phyloP scores from a whole-genome alignment of 2,888 invertebrate genomes.

The Eumacrocentrus americanus region DNA sequence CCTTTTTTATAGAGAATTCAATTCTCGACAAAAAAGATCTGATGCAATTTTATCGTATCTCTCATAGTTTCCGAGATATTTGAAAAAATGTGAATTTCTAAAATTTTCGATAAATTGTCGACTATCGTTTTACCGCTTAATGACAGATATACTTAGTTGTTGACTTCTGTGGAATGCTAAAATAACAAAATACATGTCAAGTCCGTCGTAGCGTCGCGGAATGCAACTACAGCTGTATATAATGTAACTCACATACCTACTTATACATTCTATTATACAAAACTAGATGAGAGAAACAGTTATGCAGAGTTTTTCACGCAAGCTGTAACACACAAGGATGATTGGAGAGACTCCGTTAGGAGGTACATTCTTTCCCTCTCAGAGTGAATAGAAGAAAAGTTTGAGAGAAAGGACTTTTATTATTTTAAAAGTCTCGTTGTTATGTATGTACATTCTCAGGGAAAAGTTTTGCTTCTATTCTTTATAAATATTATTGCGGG shows the following conservation, averaged over 20 bases:
- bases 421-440: no score
- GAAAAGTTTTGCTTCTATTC: background rate
- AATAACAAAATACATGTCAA: conserved; percentile 56
- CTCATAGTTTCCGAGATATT: background rate
- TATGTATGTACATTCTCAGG: background rate
- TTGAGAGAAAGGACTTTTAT: background rate
- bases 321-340: background rate
- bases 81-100: background rate
- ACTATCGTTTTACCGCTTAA: background rate
- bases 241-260: background rate
- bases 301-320: background rate
- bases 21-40: background rate
- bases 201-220: conserved; percentile 53
- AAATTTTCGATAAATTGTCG: no score
- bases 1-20: background rate
- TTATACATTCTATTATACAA: background rate
- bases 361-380: background rate
- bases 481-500: background rate
- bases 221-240: conserved; percentile 41
- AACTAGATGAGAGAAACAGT: conserved; percentile 3
- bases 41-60: no score
- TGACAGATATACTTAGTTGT: background rate
- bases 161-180: conserved; percentile 47
- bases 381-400: background rate
- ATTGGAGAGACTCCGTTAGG: background rate